Base-by-base conservation (phyloP, 1,140 invertebrate genomes). In the Lepidurus apus region DNA sequence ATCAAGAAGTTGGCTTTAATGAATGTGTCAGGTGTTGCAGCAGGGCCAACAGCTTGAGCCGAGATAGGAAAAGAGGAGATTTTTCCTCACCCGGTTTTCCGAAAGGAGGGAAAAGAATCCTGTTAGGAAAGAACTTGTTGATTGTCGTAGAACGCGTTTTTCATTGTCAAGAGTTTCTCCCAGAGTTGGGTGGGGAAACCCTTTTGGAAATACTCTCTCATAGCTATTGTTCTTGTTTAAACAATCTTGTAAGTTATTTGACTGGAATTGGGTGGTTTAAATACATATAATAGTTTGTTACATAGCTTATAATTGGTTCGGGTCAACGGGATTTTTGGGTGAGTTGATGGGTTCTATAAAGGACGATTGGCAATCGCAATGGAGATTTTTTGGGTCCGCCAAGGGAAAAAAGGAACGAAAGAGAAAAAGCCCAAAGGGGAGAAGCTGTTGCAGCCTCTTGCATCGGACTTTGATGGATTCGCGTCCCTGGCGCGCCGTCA, bases 401-500 rank as follows among this genome's bases (percentile, higher is more conserved):
- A 24, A 47, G 43, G 43, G 76, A 76, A 47, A 47, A 47, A 53
- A 26, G 26, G 26, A 44, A 77, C 9, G 42, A 53, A 77, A 76
- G 17, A 43, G 47, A 34, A 42, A 44, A 24, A 47, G 75, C 43
- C 43, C 43, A 75, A 42, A 75, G 47, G 44, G 76, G 76, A 43
- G 76, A 77, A 65, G 76, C 44, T 47, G 53, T 65, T 65, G 65
- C 77, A 73, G 44, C 77, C 73, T 47, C 43, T 77, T 47, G 75
- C 43, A 26, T 26, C 21, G 43, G 78, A 79, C 78, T 74, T 74
- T 79, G 78, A 79, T 79, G 78, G 74, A 79, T 79, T 74, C 78
- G 78, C 74, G 78, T 79, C 78, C 78, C 73, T 74, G 45, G 74
- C 73, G 78, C 78, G 78, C 78, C 78, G 78, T 79, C 78, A 79